Evolutionary conservation across 2,888 invertebrate species (phyloP), one percentile per base, ranked within the genome.

Genomic region (Eristalinus sepulchralis): DNA sequence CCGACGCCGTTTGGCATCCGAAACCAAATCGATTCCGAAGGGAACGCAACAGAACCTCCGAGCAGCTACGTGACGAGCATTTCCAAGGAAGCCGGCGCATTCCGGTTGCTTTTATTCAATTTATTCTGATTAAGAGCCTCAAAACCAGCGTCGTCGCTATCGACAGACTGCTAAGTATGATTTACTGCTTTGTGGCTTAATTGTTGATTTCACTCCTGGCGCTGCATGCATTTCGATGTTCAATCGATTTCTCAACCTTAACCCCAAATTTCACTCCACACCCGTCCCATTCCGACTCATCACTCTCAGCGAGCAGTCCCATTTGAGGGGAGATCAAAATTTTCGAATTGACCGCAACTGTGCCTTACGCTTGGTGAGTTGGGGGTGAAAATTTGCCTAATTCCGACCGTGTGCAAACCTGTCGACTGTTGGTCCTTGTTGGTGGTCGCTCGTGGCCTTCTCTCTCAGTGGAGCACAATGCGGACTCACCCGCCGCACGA

Each of bases 321-420:
- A 53, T 53, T 67, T 53, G 20, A 47, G 53, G 31, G 47, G 47
- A 17, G 27, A 17, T 31, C 31, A 11, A 31, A 27, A 55, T 20
- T 31, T 20, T 67, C 10, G 33, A 27, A 20, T 55, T 20, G 33
- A 31, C 67, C 76, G 22, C 60, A 60, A 8, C 10, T 31, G 34
- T 60, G 47, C 31, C 17, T 36, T 31, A 17, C 47, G 5, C 39
- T 39, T 13, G 62, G 53, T 27, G 60, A 63, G 62, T 68, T 27
- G 34, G 53, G 47, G 8, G 47, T 11, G 33, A 17, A 53, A 62
- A 67, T 68, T 77, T 68, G 62, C 62, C 33, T 68, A 68, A 53
- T 60, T 55, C 55, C 60, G 34, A 34, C 24, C 68, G 27, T 68
- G 62, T 36, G 53, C 53, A 60, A 68, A 60, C 10, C 20, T 36